Evolutionary conservation across 2,113 vertebrate species (phyloP).

Genomic region (Mesocricetus auratus): DNA sequence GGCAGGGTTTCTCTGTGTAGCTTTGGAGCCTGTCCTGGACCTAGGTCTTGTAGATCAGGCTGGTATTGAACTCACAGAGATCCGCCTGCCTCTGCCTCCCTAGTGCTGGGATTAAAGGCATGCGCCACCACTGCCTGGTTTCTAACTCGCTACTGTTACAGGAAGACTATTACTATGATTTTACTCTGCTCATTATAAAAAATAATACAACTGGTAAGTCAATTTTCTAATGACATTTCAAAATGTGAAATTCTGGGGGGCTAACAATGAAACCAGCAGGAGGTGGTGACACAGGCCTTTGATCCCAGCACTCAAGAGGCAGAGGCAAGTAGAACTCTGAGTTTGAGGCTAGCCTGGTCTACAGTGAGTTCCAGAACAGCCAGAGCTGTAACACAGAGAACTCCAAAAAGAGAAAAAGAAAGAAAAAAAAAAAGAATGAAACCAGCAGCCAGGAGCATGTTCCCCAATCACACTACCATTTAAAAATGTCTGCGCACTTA

Average conservation of each 20-base stretch:
- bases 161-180: background rate
- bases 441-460: background rate
- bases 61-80: too few species aligned
- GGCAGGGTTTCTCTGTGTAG: too few species aligned
- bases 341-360: background rate
- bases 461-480: background rate
- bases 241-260: background rate
- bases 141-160: background rate
- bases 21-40: too few species aligned
- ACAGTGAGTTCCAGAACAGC: background rate
- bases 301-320: background rate
- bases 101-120: too few species aligned
- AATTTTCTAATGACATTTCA: constrained; percentile 49
- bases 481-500: constrained; percentile 76
- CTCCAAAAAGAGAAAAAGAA: too few species aligned
- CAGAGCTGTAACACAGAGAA: background rate
- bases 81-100: too few species aligned
- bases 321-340: background rate
- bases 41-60: too few species aligned
- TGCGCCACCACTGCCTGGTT: too few species aligned
- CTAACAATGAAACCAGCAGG: background rate
- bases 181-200: constrained; percentile 36
- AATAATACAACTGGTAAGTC: background rate
- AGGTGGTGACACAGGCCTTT: background rate
- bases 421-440: too few species aligned